These are phyloP conservation scores for Cebus imitator DNA, from an alignment of 2,113 vertebrate species.

Conservation along the genomic window DNA sequence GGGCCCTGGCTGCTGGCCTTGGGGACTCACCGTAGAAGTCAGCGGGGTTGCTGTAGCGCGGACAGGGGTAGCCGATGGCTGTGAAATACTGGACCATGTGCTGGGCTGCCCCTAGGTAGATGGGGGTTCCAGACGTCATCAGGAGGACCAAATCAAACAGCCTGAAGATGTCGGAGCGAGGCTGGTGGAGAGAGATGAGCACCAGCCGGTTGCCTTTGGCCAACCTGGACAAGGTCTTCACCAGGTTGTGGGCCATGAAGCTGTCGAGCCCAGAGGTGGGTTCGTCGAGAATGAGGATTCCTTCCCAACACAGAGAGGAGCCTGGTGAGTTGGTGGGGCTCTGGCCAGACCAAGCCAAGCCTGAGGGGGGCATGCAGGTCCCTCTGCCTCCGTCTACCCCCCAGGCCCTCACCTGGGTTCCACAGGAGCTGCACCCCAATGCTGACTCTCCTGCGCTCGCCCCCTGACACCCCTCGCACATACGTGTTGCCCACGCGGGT, in stretches of 20 bases:
- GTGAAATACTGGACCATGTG: conserved; percentile 97
- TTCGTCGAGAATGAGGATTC: conserved; percentile 96
- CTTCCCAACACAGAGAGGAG: conserved; percentile 79
- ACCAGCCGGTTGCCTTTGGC: conserved; percentile 95
- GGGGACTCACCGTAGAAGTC: conserved; percentile 93
- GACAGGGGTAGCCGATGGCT: conserved; percentile 91
- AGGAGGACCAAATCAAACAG: conserved; percentile 96
- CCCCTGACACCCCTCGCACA: conserved; percentile 92
- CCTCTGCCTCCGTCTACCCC: neutral
- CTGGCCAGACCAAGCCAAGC: accelerated
- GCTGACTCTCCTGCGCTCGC: conserved; percentile 94
- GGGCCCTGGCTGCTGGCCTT: neutral
- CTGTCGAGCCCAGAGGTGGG: conserved; percentile 98
- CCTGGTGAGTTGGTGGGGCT: neutral
- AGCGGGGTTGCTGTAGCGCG: conserved; percentile 95
- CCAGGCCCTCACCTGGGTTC: conserved; percentile 93
- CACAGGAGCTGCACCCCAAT: conserved; percentile 96
- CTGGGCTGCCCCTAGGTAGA: conserved; percentile 91
- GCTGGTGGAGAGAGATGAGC: conserved; percentile 95
- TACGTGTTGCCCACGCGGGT: conserved; percentile 93
- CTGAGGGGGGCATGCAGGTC: accelerated
- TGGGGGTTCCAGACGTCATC: conserved; percentile 91
- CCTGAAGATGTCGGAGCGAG: conserved; percentile 95
- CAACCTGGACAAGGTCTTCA: conserved; percentile 94
- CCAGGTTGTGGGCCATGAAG: conserved; percentile 97